Percentiles rank a stretch among this genome's conserved stretches.
phyloP scores from a whole-genome alignment of 2,113 vertebrate species.

The Oreochromis tanganicae region DNA sequence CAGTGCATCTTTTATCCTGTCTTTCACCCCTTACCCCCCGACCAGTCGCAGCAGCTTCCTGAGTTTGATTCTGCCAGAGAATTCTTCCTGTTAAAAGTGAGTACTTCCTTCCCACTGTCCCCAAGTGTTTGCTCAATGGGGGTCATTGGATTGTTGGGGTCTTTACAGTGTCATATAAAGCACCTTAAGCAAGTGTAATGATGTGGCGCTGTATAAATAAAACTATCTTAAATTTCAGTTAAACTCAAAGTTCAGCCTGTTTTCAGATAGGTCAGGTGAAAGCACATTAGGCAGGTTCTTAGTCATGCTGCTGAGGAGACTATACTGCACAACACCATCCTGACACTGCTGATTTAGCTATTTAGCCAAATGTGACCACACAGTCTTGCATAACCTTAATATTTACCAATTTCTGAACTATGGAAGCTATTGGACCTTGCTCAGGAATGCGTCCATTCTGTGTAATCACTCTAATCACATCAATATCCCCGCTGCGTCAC shows the following conservation, averaged over 20 bases:
- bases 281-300: neutral
- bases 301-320: neutral
- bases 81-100: neutral
- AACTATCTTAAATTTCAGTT: neutral
- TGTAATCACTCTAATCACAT: constrained; percentile 40
- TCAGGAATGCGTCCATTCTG: neutral
- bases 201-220: neutral
- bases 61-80: neutral
- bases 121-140: neutral
- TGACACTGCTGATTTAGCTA: neutral
- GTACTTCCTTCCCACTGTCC: neutral
- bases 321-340: neutral
- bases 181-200: neutral
- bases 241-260: neutral
- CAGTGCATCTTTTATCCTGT: neutral
- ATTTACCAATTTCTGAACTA: neutral
- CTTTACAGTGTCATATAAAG: neutral
- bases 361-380: neutral
- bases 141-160: neutral
- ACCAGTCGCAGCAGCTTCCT: neutral
- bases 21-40: neutral
- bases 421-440: neutral
- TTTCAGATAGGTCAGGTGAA: neutral
- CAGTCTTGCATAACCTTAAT: constrained; percentile 12
- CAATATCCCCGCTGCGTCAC: constrained; percentile 42